These are phyloP conservation scores for Pyrocoelia pectoralis DNA, from an alignment of 2,888 invertebrate genomes.

Conservation along the genomic window DNA sequence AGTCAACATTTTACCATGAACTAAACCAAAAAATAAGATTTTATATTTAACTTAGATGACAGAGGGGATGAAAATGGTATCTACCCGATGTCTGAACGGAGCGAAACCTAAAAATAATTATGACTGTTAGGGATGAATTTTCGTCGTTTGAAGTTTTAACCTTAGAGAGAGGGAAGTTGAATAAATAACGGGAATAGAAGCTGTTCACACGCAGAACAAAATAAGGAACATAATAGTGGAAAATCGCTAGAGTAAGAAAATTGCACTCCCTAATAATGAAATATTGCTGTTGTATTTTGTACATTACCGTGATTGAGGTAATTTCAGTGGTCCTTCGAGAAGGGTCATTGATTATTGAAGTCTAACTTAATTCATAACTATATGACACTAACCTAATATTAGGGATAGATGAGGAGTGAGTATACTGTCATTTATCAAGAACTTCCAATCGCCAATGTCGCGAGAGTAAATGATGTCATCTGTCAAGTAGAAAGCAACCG, in stretches of 20 bases:
- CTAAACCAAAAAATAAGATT: too few relatives aligned
- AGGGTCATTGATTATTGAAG: conserved; percentile 32
- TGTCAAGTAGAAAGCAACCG: conserved; percentile 39
- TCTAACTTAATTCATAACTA: conserved; percentile 51
- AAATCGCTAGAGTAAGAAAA: not conserved
- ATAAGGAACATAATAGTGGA: too few relatives aligned
- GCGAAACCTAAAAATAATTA: too few relatives aligned
- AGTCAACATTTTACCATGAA: too few relatives aligned
- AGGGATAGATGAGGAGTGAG: conserved; percentile 44
- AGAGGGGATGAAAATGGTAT: too few relatives aligned
- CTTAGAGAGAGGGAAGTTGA: too few relatives aligned
- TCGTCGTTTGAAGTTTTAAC: too few relatives aligned
- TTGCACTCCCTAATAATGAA: conserved; percentile 5
- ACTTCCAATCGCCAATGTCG: conserved; percentile 44
- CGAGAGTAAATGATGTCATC: conserved; percentile 44
- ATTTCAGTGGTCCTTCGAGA: conserved; percentile 30
- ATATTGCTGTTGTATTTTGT: conserved; percentile 25
- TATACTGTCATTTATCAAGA: conserved; percentile 52
- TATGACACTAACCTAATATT: conserved; percentile 56
- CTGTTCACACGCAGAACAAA: too few relatives aligned
- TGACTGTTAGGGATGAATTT: too few relatives aligned
- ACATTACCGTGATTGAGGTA: conserved; percentile 31
- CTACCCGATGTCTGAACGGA: too few relatives aligned
- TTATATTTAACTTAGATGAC: too few relatives aligned
- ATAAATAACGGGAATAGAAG: too few relatives aligned